These are phyloP conservation scores for Poecilia velifera DNA, from an alignment of 2,797 vertebrate genomes.

Conservation along the genomic window DNA sequence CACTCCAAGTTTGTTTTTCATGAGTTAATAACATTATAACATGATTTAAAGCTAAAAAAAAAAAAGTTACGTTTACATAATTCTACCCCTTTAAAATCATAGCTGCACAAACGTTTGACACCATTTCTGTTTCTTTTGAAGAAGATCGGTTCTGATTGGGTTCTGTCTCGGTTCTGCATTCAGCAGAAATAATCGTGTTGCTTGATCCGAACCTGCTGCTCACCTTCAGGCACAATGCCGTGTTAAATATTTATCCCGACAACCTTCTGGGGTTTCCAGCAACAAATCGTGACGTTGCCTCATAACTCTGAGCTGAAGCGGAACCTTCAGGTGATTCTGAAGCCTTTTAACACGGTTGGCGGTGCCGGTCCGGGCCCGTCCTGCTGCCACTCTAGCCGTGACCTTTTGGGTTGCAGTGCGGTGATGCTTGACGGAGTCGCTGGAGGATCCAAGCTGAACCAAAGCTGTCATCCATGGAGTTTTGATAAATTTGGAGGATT, in stretches of 20 bases:
- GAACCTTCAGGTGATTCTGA: neutral
- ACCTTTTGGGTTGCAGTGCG: neutral
- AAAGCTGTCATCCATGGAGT: neutral
- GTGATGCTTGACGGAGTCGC: neutral
- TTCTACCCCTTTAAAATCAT: no score
- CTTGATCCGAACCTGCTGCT: neutral
- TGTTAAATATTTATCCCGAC: neutral
- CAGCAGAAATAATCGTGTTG: neutral
- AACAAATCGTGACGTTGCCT: conserved; percentile 1
- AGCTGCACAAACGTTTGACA: no score
- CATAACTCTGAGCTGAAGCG: neutral
- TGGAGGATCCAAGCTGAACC: neutral
- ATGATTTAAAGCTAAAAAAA: no score
- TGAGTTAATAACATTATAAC: no score
- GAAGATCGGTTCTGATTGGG: neutral
- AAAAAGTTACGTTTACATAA: no score
- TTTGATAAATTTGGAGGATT: neutral
- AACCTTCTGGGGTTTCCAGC: neutral
- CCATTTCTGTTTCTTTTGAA: no score
- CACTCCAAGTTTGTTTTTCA: no score
- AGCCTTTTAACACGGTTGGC: neutral
- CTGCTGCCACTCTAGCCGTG: neutral
- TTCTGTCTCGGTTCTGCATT: neutral
- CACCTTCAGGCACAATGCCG: neutral
- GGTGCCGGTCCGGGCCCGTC: neutral